Conservation (phyloP, 1,140 invertebrate genomes). For the Oryzaephilus surinamensis region DNA sequence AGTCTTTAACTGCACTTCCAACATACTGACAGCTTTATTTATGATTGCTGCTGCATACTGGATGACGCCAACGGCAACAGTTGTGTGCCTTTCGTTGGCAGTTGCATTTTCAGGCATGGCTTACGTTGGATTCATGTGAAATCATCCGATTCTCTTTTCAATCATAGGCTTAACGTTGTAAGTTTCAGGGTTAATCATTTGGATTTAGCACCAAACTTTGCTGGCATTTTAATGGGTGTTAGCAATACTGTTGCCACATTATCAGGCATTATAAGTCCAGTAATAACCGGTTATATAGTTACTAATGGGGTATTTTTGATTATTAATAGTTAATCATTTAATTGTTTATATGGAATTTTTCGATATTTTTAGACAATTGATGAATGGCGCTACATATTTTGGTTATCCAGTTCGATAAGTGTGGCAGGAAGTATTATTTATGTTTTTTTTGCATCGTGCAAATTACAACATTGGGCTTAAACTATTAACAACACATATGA, state of each 20-base stretch:
- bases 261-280: constrained; percentile 78
- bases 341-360: constrained; percentile 20
- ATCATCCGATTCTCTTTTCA: no score
- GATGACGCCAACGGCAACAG: constrained; percentile 49
- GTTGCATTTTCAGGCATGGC: no score
- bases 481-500: no score
- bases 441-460: constrained; percentile 63
- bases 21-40: constrained; percentile 71
- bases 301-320: constrained; percentile 42
- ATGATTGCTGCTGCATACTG: constrained; percentile 68
- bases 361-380: constrained; percentile 55
- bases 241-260: constrained; percentile 83
- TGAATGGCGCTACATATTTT: constrained; percentile 75
- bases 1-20: constrained; percentile 66
- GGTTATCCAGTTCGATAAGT: constrained; percentile 66
- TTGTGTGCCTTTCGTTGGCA: constrained; percentile 69
- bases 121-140: no score
- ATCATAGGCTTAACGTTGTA: no score
- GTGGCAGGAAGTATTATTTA: constrained; percentile 65
- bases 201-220: constrained; percentile 76
- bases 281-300: constrained; percentile 69
- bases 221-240: constrained; percentile 75
- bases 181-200: constrained; percentile 70
- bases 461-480: constrained; percentile 68
- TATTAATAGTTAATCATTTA: no score